These are phyloP conservation scores for Lordiphosa clarofinis DNA, from an alignment of 1,140 invertebrate genomes.

Conservation along the genomic window DNA sequence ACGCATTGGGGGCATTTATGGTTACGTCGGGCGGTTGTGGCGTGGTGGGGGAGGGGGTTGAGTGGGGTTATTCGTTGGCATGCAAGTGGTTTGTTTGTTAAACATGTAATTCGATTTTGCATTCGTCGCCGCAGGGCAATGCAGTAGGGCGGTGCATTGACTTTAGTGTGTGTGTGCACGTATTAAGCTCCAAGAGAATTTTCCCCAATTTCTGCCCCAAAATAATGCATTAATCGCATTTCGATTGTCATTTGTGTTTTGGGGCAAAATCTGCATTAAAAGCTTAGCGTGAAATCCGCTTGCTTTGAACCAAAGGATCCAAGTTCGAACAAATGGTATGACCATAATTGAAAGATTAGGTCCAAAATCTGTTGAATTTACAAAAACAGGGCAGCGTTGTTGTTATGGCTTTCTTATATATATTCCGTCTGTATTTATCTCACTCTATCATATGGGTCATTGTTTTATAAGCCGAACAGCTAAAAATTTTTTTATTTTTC, in stretches of 20 bases:
- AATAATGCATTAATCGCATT: constrained; percentile 15
- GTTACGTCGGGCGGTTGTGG: constrained; percentile 21
- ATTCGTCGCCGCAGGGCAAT: constrained; percentile 21
- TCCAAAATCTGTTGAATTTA: too few species aligned
- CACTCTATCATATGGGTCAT: too few species aligned
- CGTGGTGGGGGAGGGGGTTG: constrained; percentile 2
- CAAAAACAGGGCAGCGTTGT: too few species aligned
- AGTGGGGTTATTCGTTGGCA: constrained; percentile 24
- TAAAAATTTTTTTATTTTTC: too few species aligned
- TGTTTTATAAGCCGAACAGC: too few species aligned
- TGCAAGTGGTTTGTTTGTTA: constrained; percentile 59
- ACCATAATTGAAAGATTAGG: too few species aligned
- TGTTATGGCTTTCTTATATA: too few species aligned
- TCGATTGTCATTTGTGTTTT: not conserved
- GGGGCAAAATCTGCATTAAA: too few species aligned
- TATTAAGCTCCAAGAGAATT: not conserved
- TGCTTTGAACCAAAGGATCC: too few species aligned
- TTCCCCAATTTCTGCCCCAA: not conserved
- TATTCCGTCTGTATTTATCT: too few species aligned
- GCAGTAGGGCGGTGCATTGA: constrained; percentile 1
- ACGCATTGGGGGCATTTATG: constrained; percentile 49
- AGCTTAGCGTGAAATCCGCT: too few species aligned
- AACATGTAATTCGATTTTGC: constrained; percentile 65
- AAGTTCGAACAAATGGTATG: not conserved
- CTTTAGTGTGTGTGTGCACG: not conserved